Evolutionary conservation across 2,113 vertebrate genomes (phyloP).

Genomic region (Megaceryle torquata): DNA sequence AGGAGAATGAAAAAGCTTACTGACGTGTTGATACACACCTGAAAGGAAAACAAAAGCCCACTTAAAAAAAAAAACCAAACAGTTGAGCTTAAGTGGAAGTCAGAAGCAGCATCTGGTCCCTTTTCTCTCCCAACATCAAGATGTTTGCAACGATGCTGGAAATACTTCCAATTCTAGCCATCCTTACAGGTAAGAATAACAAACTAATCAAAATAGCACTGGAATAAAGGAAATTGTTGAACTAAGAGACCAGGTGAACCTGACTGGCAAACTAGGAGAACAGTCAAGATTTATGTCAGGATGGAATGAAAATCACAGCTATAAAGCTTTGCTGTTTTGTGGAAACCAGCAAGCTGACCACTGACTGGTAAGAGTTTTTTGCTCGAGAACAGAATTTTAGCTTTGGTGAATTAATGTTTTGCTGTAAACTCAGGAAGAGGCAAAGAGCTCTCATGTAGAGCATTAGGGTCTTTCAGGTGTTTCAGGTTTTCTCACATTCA

Average conservation of each 20-base stretch:
- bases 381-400: not conserved
- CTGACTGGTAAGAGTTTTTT: not conserved
- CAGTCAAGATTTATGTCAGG: not conserved
- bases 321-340: not conserved
- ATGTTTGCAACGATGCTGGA: constrained; percentile 6
- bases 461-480: accelerated
- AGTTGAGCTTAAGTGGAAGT: not conserved
- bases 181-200: constrained; percentile 57
- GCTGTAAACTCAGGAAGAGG: not conserved
- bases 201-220: not conserved
- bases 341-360: not conserved
- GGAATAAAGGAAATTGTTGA: not conserved
- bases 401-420: not conserved
- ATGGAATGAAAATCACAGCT: not conserved
- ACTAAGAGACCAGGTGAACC: not conserved
- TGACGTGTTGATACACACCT: constrained; percentile 49
- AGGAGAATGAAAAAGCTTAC: constrained; percentile 25
- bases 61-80: not conserved
- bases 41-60: constrained; percentile 51
- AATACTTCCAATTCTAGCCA: constrained; percentile 13
- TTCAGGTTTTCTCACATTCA: not conserved
- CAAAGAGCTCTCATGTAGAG: not conserved
- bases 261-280: not conserved
- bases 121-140: not conserved
- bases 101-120: constrained; percentile 3